Percentiles rank a stretch among this genome's conserved stretches.
These are phyloP conservation scores for Drosophila teissieri DNA, from an alignment of 1,140 invertebrate species.

Conservation along the genomic window DNA sequence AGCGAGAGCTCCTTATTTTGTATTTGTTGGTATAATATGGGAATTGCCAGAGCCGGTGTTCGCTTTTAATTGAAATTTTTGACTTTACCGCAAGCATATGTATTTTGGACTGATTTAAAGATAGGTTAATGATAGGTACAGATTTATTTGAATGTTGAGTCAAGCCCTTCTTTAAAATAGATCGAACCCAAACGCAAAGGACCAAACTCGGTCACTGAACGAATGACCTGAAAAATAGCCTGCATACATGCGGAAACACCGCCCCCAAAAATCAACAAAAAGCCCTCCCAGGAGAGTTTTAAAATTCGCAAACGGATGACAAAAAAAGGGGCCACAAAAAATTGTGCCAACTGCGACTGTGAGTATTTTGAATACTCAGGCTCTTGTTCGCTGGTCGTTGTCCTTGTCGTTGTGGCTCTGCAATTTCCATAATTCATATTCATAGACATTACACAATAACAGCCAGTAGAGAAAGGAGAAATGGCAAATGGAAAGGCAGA, in stretches of 20 bases:
- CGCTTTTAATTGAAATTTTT: conserved; percentile 51
- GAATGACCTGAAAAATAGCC: conserved; percentile 46
- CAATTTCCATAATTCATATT: conserved; percentile 84
- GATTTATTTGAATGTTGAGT: no score
- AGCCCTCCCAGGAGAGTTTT: conserved; percentile 30
- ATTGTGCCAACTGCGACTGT: conserved; percentile 48
- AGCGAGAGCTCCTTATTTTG: conserved; percentile 32
- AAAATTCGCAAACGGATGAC: conserved; percentile 39
- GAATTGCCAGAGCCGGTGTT: conserved; percentile 19
- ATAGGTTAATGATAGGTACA: no score
- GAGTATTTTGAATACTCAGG: conserved; percentile 41
- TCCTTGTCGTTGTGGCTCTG: conserved; percentile 68
- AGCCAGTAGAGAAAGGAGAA: conserved; percentile 17
- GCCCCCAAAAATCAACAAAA: conserved; percentile 12
- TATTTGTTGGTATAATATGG: conserved; percentile 39
- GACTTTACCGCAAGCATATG: no score
- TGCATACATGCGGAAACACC: conserved; percentile 24
- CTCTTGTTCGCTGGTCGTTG: conserved; percentile 42
- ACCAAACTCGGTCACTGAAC: conserved; percentile 62
- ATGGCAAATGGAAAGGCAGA: conserved; percentile 13
- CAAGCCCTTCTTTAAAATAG: background rate
- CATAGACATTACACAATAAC: conserved; percentile 67
- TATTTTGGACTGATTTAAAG: no score
- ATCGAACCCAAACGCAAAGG: background rate
- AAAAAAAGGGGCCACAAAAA: conserved; percentile 34